A percentile compares a stretch with the other conserved stretches of the same genome.
Conservation (phyloP, 2,888 invertebrate species). For the Raillietiella orientalis region DNA sequence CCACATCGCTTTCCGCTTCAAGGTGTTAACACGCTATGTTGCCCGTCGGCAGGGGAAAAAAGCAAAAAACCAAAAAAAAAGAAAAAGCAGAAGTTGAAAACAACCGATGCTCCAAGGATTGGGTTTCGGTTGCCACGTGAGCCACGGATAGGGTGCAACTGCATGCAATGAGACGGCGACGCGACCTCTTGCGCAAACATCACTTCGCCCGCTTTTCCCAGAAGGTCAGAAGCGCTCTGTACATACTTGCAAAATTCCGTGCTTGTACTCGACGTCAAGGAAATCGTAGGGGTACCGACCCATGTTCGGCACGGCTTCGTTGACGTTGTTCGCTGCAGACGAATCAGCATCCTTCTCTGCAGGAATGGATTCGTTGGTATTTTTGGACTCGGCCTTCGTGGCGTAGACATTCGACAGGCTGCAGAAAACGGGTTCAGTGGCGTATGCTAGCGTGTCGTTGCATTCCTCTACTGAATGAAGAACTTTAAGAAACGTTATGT, state of each 20-base stretch:
- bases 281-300: constrained; percentile 45
- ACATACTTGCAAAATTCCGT: constrained; percentile 61
- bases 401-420: constrained; percentile 66
- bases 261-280: constrained; percentile 68
- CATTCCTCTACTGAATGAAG: constrained; percentile 45
- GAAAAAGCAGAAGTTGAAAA: too few relatives aligned
- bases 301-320: constrained; percentile 1
- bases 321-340: constrained; percentile 12
- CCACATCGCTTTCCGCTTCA: too few relatives aligned
- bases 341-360: constrained; percentile 18
- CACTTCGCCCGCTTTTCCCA: too few relatives aligned
- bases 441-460: constrained; percentile 62
- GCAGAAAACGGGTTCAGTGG: constrained; percentile 61
- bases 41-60: too few relatives aligned
- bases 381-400: constrained; percentile 12
- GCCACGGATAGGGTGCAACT: too few relatives aligned
- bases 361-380: constrained; percentile 4
- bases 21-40: too few relatives aligned
- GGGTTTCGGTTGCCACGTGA: too few relatives aligned
- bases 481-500: constrained; percentile 41
- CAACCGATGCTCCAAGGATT: too few relatives aligned
- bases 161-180: too few relatives aligned
- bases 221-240: too few relatives aligned
- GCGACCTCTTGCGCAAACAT: too few relatives aligned
- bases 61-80: too few relatives aligned